Evolutionary conservation across 2,113 vertebrate genomes (phyloP), one percentile per base, ranked within the genome.

Genomic region (Triplophysa tibetana): DNA sequence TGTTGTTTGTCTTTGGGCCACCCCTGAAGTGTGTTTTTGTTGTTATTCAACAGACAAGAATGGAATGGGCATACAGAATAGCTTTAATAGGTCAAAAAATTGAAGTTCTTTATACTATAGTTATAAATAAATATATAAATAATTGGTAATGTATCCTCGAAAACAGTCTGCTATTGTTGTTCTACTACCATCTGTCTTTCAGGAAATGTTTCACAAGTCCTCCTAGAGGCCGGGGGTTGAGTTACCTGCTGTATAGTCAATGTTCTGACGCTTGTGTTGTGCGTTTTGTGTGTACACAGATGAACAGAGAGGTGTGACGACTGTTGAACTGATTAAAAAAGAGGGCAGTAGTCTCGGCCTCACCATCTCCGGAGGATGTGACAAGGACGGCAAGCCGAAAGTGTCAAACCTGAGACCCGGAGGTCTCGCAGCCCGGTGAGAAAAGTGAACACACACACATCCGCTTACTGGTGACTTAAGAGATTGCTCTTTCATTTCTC

Each of bases 361-460:
- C 86, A 99, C 97, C 72, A 96, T 99, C 88, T 98, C 97, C 0
- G 98, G 98, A 50, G 98, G 97, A 38, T 98, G 96, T 0, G 98
- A 99, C 90, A 99, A 98, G 89, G 97, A 98, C 1, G 96, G 96
- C 84, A 98, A 95, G 84, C 97, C 98, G 62, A 91, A 96, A 86
- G 97, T 99, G 85, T 98, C 96, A 82, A 98, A 96, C 89, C 92
- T 99, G 77, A 93, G 96, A 80, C 94, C 96, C 0, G 98, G 97
- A 84, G 98, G 97, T 60, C 91, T 99, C 19, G 98, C 98, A 24
- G 95, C 96, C 91, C 97, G 98, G 98, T 99, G 85, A 96, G 89
- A 88, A n/a, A 64, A 69, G n/a, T 56, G 16, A 50, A 14, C 54
- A 50, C 69, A 78, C 26, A 70, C 67, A 64, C 75, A 7, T n/a